phyloP scores from a whole-genome alignment of 1,140 invertebrate species.

The Oedothorax gibbosus region DNA sequence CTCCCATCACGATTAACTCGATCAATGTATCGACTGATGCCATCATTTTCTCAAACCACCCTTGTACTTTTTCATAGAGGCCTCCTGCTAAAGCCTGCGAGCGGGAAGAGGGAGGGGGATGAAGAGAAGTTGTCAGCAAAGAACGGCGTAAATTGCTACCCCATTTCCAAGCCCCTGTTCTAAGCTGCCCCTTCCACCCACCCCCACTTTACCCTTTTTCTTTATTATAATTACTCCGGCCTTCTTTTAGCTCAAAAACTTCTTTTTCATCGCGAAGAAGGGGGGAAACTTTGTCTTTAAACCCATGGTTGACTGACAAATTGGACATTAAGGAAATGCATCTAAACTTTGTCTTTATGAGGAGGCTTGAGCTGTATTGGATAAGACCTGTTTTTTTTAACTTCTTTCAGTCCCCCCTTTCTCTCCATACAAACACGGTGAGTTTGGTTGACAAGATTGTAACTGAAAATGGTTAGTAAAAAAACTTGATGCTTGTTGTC shows the following conservation, averaged over 20 bases:
- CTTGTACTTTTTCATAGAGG: slow-evolving; percentile 58
- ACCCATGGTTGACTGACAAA: slow-evolving; percentile 61
- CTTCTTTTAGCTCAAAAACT: slow-evolving; percentile 36
- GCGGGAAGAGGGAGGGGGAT: slow-evolving; percentile 27
- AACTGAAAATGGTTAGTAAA: too few species aligned
- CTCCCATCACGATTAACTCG: slow-evolving; percentile 54
- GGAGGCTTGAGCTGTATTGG: slow-evolving; percentile 46
- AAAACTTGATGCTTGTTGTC: too few species aligned
- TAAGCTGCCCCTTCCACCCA: slow-evolving; percentile 20
- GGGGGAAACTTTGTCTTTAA: slow-evolving; percentile 60
- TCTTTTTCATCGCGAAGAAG: slow-evolving; percentile 31
- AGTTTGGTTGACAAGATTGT: too few species aligned
- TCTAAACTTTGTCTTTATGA: slow-evolving; percentile 61
- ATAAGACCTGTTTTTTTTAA: slow-evolving; percentile 53
- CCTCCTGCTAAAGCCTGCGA: slow-evolving; percentile 55
- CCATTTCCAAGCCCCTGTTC: slow-evolving; percentile 44
- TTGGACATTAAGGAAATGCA: slow-evolving; percentile 59
- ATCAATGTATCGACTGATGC: slow-evolving; percentile 60
- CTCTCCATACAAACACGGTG: too few species aligned
- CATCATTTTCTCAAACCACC: slow-evolving; percentile 61
- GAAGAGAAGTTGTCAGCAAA: slow-evolving; percentile 42
- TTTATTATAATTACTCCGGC: slow-evolving; percentile 60
- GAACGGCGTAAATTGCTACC: slow-evolving; percentile 59
- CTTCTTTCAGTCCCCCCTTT: neutral
- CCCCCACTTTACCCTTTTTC: slow-evolving; percentile 36